Evolutionary conservation across 2,888 invertebrate species (phyloP), one percentile per base, ranked within the genome.

Genomic region (Callinectes sapidus): DNA sequence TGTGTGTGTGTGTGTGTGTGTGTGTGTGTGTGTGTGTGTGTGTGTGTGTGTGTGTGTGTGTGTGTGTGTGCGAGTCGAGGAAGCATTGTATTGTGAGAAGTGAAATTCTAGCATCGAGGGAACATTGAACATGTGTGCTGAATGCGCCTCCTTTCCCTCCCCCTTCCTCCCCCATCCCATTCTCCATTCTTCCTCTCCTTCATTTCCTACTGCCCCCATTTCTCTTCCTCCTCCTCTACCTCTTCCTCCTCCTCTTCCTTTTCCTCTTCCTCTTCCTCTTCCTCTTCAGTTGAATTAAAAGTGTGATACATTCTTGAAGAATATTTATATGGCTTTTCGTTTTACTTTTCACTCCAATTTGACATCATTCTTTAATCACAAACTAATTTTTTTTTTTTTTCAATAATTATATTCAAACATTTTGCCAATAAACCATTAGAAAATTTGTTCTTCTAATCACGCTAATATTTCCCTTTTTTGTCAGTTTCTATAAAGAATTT

Each of bases 1-100:
- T 0, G 39, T 42, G 39, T 39, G 39, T 6, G 39, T 0, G 39
- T 0, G 39, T 42, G 39, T 39, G 39, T 87, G 87, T 87, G 87
- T 87, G 87, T 87, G 87, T 87, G 87, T 87, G 87, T 39, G 87
- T 87, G 87, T 87, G 87, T 87, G 87, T 39, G 87, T 87, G 87
- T 87, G 87, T 87, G 87, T 39, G 87, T 87, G 87, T 87, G 87
- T 87, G 87, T 28, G 42, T 87, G 87, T 87, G 87, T 87, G 87
- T 87, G 87, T 87, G 87, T 42, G 87, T 87, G 71, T n/a, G 71
- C 8, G n/a, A 23, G n/a, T 6, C 8, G 23, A 61, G 23, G 61
- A 61, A 61, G 61, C 61, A 86, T 35, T 39, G 35, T 16, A 86
- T 16, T 10, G 23, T 39, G 35, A 86, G 35, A 86, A 42, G 23